Conservation (phyloP, 2,113 vertebrate genomes). For the Actenoides lindsayi region DNA sequence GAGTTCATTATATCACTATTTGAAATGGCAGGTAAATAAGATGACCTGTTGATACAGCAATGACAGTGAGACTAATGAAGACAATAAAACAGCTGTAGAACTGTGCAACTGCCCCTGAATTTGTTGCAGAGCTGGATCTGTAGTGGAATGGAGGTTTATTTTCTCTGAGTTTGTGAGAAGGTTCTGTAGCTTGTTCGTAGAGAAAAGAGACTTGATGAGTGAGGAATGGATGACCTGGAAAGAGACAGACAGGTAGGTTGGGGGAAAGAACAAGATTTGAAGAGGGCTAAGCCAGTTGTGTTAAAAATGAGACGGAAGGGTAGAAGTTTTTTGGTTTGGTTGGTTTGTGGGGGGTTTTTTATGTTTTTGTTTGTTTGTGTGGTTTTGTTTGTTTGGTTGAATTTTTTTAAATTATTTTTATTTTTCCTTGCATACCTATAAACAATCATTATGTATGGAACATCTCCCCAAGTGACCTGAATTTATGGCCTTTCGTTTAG, state of each 20-base stretch:
- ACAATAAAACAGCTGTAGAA: background rate
- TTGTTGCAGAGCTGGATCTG: background rate
- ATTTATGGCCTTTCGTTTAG: background rate
- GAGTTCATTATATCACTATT: background rate
- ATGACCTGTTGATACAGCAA: background rate
- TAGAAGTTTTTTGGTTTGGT: background rate
- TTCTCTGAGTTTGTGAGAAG: background rate
- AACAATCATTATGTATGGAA: background rate
- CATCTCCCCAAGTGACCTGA: background rate
- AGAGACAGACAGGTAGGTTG: background rate
- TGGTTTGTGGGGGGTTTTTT: no score
- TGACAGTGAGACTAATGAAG: background rate
- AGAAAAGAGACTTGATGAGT: constrained; percentile 6
- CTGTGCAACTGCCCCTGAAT: background rate
- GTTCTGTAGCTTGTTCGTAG: constrained; percentile 1
- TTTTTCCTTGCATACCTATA: background rate
- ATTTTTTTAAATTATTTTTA: no score
- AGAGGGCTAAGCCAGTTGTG: background rate
- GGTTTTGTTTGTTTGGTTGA: no score
- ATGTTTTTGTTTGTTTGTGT: no score
- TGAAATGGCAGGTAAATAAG: background rate
- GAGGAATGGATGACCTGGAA: background rate
- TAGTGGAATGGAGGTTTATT: background rate
- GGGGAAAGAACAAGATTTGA: background rate
- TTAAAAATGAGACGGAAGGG: background rate